Base-by-base conservation (phyloP, 2,888 invertebrate species). In the Campopleginae sp. region DNA sequence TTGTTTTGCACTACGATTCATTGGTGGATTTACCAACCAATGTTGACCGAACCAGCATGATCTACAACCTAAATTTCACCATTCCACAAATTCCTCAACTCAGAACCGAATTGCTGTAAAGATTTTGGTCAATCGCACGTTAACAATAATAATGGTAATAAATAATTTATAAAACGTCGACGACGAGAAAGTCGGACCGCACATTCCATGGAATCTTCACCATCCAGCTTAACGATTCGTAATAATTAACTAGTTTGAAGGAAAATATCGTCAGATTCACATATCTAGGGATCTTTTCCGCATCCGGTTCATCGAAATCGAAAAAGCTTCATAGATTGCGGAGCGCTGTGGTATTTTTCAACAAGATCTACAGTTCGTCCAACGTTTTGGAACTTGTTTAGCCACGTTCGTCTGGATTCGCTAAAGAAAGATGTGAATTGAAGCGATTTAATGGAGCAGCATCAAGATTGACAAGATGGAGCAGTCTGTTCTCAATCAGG, bases 1-100 rank as follows among this genome's bases (percentile, higher is more conserved):
- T 72, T 72, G 54, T 54, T 54, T 71, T 71, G 3, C 33, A 31
- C 51, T 33, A 70, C 44, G 48, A 71, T 33, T 51, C 68, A 70
- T 71, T 12, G 51, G 51, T 38, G 51, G 33, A 51, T 51, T 71
- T 71, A 33, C 51, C 23, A 19, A 31, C 31, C 23, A 44, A 42
- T 23, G 44, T 68, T 44, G 44, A 66, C 38, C 68, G 46, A 27
- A 46, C 23, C 7, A 66, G 38, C 19, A 66, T 66, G 38, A 70
- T 44, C 27, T 46, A 44, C 68, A 27, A 70, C 17, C 46, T 42
- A 7, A 42, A 42, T 66, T 42, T 23, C 17, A 12, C 23, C 12
- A 66, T 12, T 10, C 38, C 42, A 12, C 42, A 19, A 17, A 27
- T 23, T 46, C 12, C 23, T 42, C 6, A 42, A 23, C 42, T 72